Base-by-base conservation (phyloP, 2,113 vertebrate genomes). In the Nansenia antarctica region DNA sequence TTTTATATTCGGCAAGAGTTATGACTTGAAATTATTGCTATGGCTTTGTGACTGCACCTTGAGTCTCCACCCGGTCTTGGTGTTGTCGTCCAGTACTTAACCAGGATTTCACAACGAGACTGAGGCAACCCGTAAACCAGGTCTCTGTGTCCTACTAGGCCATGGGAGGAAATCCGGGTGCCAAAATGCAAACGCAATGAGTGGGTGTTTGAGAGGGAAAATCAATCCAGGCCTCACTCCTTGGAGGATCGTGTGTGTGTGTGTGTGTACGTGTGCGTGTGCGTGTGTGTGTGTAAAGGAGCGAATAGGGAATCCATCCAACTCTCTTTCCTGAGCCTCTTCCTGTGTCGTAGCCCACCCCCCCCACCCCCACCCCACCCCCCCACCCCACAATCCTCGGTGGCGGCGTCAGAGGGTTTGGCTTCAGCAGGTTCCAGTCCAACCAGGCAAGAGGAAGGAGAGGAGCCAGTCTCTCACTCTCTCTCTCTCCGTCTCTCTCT, bases 271-370 rank as follows among this genome's bases (percentile, higher is more conserved):
- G 7, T 20, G 31, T 31, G 32, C 69, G 69, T 82, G 72, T 62
- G 80, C 63, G 71, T 81, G 83, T 81, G 76, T 83, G 83, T 86
- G 86, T 88, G 85, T 52, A n/a, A 22, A 26, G 22, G 22, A 53
- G 49, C 80, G 88, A 87, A 86, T 78, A 73, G 78, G 79, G 76
- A 85, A 73, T 80, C 76, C 74, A 77, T 88, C 78, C 82, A 87
- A 81, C 60, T 77, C 80, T 82, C 79, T 85, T 78, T 88, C 82
- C 77, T 73, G 73, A 83, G 79, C 76, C 72, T 82, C 84, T 86
- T 86, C 85, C 85, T 82, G 82, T 70, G 62, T 35, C 30, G 59
- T 69, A 74, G 61, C n/a, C n/a, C n/a, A n/a, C n/a, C n/a, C n/a
- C n/a, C n/a, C n/a, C n/a, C n/a, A n/a, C n/a, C n/a, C n/a, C n/a